These are phyloP conservation scores for Steatocranus sp. DNA, from an alignment of 2,797 vertebrate genomes.

Conservation along the genomic window DNA sequence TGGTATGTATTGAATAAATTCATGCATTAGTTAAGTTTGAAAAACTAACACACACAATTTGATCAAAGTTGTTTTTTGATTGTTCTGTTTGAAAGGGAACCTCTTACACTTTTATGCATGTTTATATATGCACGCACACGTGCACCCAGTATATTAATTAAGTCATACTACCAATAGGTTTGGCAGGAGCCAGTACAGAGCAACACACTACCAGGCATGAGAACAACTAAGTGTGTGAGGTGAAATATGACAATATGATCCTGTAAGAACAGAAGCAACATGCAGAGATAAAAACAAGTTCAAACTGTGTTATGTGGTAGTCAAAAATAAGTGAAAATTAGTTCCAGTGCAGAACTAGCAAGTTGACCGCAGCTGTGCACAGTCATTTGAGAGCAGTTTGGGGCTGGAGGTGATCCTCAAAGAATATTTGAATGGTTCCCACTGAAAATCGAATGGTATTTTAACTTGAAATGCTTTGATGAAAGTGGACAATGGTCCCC, in stretches of 20 bases:
- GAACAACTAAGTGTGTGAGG: not conserved
- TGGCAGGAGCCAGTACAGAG: not conserved
- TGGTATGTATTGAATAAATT: not conserved
- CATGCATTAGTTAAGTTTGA: not conserved
- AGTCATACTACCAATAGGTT: not conserved
- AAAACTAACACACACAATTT: not conserved
- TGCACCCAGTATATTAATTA: not conserved
- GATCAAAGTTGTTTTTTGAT: not conserved
- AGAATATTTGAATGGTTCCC: not conserved
- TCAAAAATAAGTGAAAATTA: not conserved
- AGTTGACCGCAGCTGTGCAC: not conserved
- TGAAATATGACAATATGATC: not conserved
- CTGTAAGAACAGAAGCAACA: not conserved
- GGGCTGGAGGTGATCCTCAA: not conserved
- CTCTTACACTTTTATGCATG: not conserved
- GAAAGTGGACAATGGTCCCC: not conserved
- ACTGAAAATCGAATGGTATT: not conserved
- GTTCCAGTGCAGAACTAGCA: not conserved
- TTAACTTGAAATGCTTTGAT: not conserved
- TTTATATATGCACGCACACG: not conserved
- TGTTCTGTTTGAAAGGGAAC: not conserved
- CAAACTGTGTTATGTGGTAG: not conserved
- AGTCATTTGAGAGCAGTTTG: not conserved
- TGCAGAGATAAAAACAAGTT: not conserved
- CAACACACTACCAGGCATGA: not conserved